A percentile compares a stretch with the other conserved stretches of the same genome.
These are phyloP conservation scores for Acanthococcus lagerstroemiae DNA, from an alignment of 2,888 invertebrate genomes.

Conservation along the genomic window DNA sequence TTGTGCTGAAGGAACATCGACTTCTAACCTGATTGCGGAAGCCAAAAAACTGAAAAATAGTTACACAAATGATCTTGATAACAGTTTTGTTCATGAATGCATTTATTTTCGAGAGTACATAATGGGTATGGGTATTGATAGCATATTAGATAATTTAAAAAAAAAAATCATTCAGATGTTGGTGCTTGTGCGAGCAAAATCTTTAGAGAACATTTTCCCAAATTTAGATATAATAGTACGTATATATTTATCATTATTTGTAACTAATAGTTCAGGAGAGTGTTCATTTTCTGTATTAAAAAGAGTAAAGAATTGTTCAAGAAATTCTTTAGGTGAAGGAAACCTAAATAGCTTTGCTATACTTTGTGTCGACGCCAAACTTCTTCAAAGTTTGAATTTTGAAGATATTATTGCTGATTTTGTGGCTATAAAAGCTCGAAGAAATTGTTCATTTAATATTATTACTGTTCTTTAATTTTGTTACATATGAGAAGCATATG, in stretches of 20 bases:
- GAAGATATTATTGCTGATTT: background rate
- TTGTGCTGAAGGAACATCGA: background rate
- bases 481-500: too few species aligned
- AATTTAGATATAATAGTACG: background rate
- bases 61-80: slow-evolving; percentile 5
- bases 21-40: background rate
- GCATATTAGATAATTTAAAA: background rate
- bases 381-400: background rate
- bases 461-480: too few species aligned
- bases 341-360: background rate
- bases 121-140: too few species aligned
- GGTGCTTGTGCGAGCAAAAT: background rate
- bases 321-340: background rate
- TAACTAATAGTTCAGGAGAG: slow-evolving; percentile 1
- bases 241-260: background rate
- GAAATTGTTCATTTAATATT: background rate
- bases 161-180: background rate
- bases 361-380: background rate
- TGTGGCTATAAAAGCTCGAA: background rate
- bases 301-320: slow-evolving; percentile 1
- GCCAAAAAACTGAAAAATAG: background rate
- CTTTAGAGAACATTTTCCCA: background rate
- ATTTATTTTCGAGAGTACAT: slow-evolving; percentile 1
- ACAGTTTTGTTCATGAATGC: background rate
- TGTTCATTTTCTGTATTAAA: background rate